phyloP scores from a whole-genome alignment of 1,140 invertebrate species.

The Proales similis region DNA sequence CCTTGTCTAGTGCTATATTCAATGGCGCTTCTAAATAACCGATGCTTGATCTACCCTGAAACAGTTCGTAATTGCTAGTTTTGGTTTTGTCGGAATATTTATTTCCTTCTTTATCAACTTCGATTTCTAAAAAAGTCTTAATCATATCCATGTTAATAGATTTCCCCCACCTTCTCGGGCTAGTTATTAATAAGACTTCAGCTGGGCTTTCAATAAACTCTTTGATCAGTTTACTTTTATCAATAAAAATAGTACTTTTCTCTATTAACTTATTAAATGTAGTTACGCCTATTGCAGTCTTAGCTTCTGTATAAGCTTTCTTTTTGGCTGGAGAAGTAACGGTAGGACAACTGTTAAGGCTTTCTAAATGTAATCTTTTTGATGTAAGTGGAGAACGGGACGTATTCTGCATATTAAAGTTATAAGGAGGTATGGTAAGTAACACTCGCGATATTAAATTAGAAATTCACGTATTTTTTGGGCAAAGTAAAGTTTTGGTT shows the following conservation, averaged over 20 bases:
- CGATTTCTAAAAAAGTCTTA: constrained; percentile 17
- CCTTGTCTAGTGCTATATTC: constrained; percentile 4
- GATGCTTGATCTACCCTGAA: background rate
- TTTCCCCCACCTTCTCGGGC: constrained; percentile 15
- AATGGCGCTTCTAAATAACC: constrained; percentile 2
- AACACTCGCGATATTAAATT: no score
- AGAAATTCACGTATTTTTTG: no score
- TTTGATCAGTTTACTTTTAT: constrained; percentile 36
- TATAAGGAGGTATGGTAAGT: background rate
- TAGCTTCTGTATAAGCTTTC: constrained; percentile 13
- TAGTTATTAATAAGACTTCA: constrained; percentile 13
- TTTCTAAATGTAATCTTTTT: constrained; percentile 19
- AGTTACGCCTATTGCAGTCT: constrained; percentile 26
- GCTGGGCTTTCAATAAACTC: constrained; percentile 26
- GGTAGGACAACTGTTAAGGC: constrained; percentile 1
- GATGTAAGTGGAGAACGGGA: constrained; percentile 10
- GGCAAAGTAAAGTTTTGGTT: no score
- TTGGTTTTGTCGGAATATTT: constrained; percentile 25
- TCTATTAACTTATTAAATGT: constrained; percentile 15
- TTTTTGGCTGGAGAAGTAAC: constrained; percentile 17
- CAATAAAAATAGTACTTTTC: constrained; percentile 26
- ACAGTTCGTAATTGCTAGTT: constrained; percentile 18
- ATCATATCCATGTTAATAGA: constrained; percentile 33
- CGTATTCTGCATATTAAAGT: constrained; percentile 1
- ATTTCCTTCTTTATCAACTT: constrained; percentile 15